Percentiles rank a stretch among this genome's conserved stretches.
Evolutionary conservation across 2,113 vertebrate species (phyloP).

Genomic region (Odontesthes bonariensis): DNA sequence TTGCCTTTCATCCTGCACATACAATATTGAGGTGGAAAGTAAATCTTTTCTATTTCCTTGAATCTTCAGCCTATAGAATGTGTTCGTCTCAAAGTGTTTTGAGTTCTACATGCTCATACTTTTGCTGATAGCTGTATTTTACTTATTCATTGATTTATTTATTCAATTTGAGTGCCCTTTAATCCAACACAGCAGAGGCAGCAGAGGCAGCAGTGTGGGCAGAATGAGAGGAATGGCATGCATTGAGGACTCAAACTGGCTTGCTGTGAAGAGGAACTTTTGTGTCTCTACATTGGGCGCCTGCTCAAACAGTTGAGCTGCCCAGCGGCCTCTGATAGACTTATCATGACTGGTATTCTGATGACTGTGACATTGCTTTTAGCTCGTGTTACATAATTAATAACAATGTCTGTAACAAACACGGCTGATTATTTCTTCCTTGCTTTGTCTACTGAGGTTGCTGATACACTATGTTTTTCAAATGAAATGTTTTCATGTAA

Average conservation of each 20-base stretch:
- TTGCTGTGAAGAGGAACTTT: not conserved
- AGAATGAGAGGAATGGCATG: no score
- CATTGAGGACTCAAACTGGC: no score
- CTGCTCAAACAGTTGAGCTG: no score
- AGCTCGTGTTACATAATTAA: not conserved
- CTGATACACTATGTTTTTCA: not conserved
- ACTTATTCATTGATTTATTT: no score
- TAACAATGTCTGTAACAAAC: not conserved
- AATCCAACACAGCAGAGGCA: no score
- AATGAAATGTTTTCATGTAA: not conserved
- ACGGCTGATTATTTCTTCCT: no score
- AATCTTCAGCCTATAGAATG: no score
- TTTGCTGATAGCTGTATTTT: not conserved
- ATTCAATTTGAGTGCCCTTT: no score
- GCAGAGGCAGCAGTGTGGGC: no score
- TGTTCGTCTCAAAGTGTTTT: conserved; percentile 4
- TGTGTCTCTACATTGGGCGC: not conserved
- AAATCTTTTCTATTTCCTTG: no score
- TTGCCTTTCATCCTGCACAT: not conserved
- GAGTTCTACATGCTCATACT: conserved; percentile 1
- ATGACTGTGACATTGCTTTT: not conserved
- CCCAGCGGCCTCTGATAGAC: not conserved
- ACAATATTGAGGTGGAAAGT: no score
- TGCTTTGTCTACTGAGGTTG: not conserved
- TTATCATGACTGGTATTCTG: not conserved